Base-by-base conservation (phyloP, 2,113 vertebrate genomes). In the Paraplagusia blochii region DNA sequence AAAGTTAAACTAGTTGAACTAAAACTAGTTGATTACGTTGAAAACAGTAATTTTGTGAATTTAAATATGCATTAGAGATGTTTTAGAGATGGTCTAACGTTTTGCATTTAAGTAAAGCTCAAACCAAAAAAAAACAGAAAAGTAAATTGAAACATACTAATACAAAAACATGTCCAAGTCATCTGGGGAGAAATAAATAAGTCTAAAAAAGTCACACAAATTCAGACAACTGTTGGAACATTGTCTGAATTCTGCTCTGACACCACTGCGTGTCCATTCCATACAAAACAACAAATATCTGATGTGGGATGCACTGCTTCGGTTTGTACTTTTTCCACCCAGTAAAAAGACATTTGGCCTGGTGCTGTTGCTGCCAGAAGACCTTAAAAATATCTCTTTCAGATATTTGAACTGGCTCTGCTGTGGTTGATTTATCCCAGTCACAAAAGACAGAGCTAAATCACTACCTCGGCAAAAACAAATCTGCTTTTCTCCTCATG, bases 401-500 rank as follows among this genome's bases (percentile, higher is more conserved):
- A 59, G 35, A 52, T 55, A 45, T 77, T 40, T 62, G 44, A 66
- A 60, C 44, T 34, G 50, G 38, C 59, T 68, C 60, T 16, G 53
- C 33, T 46, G 17, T 47, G 16, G 6, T 68, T 69, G 67, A 67
- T 79, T 76, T 68, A 67, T 72, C 56, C 70, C 40, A 74, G 60
- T 66, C 65, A 51, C 52, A 34, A 55, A 80, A 56, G n/a, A 13
- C 71, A 55, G 12, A 76, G 58, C 57, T 60, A 69, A 63, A 66
- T 61, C 58, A 3, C 50, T 15, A 14, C 58, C 63, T 58, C 56
- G 34, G 43, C 58, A 69, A 79, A 47, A 83, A 77, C 68, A 77
- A 63, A 55, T 73, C 71, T 78, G 72, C 76, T 85, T 80, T 80
- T 78, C 66, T 53, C 62, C 66, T 58, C 47, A 63, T 44, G 33